Conservation (phyloP, 2,888 invertebrate species). For the Labia minor region DNA sequence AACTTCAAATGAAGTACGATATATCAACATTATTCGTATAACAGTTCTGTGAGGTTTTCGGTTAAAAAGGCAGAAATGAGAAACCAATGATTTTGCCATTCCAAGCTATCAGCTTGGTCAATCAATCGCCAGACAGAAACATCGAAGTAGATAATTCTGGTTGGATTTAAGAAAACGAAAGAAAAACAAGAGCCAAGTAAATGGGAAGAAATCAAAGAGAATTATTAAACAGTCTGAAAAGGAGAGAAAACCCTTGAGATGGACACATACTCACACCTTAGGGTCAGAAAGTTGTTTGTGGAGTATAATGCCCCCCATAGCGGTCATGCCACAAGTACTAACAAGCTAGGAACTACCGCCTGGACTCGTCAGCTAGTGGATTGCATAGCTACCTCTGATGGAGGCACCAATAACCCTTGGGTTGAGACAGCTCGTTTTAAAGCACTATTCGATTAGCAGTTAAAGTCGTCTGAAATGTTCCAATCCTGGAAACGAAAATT, state of each 20-base stretch:
- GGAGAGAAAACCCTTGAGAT: background rate
- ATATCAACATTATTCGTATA: too few species aligned
- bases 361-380: background rate
- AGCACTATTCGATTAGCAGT: constrained; percentile 7
- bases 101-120: background rate
- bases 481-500: background rate
- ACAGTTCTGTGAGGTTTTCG: too few species aligned
- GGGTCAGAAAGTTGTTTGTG: background rate
- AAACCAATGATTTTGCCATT: background rate
- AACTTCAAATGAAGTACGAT: too few species aligned
- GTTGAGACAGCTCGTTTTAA: constrained; percentile 1
- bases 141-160: background rate
- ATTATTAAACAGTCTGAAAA: background rate
- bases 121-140: background rate
- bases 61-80: background rate
- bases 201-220: background rate
- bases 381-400: background rate
- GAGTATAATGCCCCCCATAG: background rate
- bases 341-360: background rate
- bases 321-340: background rate
- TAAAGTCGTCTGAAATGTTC: background rate
- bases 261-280: background rate
- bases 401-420: background rate
- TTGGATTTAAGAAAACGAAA: background rate
- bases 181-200: background rate